phyloP scores from a whole-genome alignment of 1,140 invertebrate genomes.

The Drosophila lacteicornis region DNA sequence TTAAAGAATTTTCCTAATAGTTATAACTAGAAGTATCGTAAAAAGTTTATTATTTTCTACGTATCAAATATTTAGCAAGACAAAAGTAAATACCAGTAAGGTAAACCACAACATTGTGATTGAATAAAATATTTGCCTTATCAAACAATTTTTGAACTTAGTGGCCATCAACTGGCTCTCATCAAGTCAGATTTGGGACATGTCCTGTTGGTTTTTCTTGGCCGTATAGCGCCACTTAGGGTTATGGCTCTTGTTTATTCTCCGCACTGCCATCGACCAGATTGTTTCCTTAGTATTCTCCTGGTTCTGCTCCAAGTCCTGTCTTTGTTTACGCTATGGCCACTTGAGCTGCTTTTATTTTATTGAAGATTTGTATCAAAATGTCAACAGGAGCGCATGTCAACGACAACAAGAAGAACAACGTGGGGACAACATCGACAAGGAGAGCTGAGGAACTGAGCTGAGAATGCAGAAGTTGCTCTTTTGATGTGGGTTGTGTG shows the following conservation, averaged over 20 bases:
- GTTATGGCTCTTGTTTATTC: constrained; percentile 18
- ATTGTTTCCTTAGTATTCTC: constrained; percentile 32
- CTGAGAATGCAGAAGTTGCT: constrained; percentile 50
- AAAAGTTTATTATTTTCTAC: not conserved
- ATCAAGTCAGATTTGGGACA: constrained; percentile 29
- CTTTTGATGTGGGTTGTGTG: constrained; percentile 70
- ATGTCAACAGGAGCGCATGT: constrained; percentile 74
- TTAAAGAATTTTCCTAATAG: too few species aligned
- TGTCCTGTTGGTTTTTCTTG: constrained; percentile 6
- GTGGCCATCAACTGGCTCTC: constrained; percentile 20
- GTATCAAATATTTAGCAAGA: not conserved
- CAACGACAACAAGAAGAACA: constrained; percentile 46
- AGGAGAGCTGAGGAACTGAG: constrained; percentile 3
- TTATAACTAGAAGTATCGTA: too few species aligned
- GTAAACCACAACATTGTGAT: too few species aligned
- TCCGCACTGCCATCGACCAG: constrained; percentile 4
- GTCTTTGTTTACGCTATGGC: constrained; percentile 53
- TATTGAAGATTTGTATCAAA: constrained; percentile 80
- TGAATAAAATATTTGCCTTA: constrained; percentile 6
- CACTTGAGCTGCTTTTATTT: constrained; percentile 77
- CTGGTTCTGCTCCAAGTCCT: constrained; percentile 5
- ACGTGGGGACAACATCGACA: constrained; percentile 26
- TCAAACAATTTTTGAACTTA: constrained; percentile 12
- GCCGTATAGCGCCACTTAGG: constrained; percentile 48
- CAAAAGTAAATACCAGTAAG: not conserved